Conservation (phyloP, 2,888 invertebrate genomes). For the Hirtodrosophila trivittata region DNA sequence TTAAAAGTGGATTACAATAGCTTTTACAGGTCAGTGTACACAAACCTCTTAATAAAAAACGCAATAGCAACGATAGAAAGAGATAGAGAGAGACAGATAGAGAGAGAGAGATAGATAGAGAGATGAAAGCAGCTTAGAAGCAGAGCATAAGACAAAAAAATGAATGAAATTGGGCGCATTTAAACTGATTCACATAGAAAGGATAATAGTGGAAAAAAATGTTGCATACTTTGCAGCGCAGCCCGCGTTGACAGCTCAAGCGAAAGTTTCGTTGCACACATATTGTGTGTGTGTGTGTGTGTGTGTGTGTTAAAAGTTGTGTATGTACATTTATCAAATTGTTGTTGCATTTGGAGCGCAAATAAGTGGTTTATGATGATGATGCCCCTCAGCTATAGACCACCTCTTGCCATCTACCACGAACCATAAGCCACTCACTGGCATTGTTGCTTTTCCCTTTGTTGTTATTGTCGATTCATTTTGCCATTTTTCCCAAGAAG, state of each 20-base stretch:
- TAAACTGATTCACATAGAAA: constrained; percentile 15
- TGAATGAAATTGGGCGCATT: constrained; percentile 11
- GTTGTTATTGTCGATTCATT: constrained; percentile 48
- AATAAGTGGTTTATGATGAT: constrained; percentile 78
- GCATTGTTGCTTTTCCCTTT: neutral
- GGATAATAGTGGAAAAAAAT: constrained; percentile 21
- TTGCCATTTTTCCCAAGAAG: constrained; percentile 72
- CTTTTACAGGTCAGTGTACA: too few relatives aligned
- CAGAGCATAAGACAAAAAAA: too few relatives aligned
- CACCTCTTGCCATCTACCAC: neutral
- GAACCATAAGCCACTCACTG: neutral
- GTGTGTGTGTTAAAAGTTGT: constrained; percentile 41
- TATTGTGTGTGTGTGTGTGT: constrained; percentile 21
- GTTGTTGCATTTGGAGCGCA: constrained; percentile 77
- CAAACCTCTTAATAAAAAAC: too few relatives aligned
- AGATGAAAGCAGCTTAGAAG: too few relatives aligned
- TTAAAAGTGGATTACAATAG: too few relatives aligned
- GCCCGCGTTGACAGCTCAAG: constrained; percentile 10
- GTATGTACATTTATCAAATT: constrained; percentile 66
- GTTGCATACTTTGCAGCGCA: constrained; percentile 50
- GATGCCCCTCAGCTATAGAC: constrained; percentile 10
- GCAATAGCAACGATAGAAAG: too few relatives aligned
- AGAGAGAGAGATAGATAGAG: too few relatives aligned
- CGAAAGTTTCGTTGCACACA: constrained; percentile 11
- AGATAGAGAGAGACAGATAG: too few relatives aligned